phyloP scores from a whole-genome alignment of 2,113 vertebrate genomes.

The Triplophysa rosa region DNA sequence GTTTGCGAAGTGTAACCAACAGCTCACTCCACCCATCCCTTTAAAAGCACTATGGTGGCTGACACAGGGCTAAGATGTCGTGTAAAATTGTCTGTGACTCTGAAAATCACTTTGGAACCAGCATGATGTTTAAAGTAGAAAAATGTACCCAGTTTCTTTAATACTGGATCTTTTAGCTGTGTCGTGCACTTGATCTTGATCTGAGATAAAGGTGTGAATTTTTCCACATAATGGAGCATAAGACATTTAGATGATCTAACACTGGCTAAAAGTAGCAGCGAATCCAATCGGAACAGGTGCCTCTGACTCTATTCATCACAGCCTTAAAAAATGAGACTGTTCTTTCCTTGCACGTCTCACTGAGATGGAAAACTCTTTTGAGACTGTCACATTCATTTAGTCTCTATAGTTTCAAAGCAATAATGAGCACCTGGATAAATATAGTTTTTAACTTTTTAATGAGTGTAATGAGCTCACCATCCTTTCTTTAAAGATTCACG shows the following conservation, averaged over 20 bases:
- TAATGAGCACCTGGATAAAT: constrained; percentile 9
- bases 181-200: not conserved
- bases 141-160: not conserved
- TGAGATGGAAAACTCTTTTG: not conserved
- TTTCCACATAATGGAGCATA: not conserved
- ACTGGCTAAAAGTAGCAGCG: constrained; percentile 20
- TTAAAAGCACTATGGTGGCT: no score
- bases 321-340: not conserved
- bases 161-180: not conserved
- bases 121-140: not conserved
- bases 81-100: no score
- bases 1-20: no score
- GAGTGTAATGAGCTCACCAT: not conserved
- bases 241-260: constrained; percentile 8
- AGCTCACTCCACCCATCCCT: no score
- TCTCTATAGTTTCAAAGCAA: not conserved
- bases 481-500: not conserved
- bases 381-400: not conserved
- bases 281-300: constrained; percentile 44
- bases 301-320: constrained; percentile 6
- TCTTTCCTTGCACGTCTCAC: constrained; percentile 10
- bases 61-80: no score
- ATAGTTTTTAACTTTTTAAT: not conserved
- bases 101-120: not conserved
- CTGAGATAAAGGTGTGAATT: not conserved